These are phyloP conservation scores for Xanthorhoe designata DNA, from an alignment of 2,888 invertebrate genomes.

Conservation along the genomic window DNA sequence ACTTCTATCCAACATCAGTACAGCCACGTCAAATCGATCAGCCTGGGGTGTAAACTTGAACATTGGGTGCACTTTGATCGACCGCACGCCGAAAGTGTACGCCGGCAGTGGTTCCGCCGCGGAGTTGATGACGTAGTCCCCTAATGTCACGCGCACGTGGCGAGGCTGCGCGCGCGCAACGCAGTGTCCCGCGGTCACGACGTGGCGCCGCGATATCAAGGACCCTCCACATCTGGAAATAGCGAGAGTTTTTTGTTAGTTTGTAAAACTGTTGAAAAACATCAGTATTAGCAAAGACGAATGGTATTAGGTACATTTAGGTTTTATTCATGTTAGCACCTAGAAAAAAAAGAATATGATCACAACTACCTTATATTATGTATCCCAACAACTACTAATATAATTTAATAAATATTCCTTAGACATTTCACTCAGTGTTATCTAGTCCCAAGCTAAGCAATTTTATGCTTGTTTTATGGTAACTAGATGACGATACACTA, in stretches of 20 bases:
- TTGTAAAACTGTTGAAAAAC: too few species aligned
- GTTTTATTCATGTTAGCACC: too few species aligned
- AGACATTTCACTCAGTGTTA: too few species aligned
- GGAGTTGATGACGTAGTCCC: conserved; percentile 97
- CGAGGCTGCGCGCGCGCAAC: conserved; percentile 96
- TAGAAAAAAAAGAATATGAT: too few species aligned
- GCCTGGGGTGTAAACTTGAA: conserved; percentile 95
- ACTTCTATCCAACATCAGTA: conserved; percentile 93
- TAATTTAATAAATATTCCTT: too few species aligned
- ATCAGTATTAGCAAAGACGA: too few species aligned
- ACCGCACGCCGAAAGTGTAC: conserved; percentile 96
- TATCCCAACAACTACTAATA: too few species aligned
- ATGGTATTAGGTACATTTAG: too few species aligned
- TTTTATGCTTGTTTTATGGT: too few species aligned
- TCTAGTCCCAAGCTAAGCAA: too few species aligned
- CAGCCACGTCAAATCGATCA: conserved; percentile 90
- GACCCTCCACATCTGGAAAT: conserved; percentile 94
- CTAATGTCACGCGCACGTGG: conserved; percentile 95
- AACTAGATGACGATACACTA: too few species aligned
- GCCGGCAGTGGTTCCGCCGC: conserved; percentile 96
- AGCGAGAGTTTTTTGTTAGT: neutral
- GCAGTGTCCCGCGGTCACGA: conserved; percentile 97
- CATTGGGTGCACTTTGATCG: conserved; percentile 95
- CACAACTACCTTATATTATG: too few species aligned
- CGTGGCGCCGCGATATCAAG: conserved; percentile 94